Percentiles rank a stretch among this genome's conserved stretches.
These are phyloP conservation scores for Burhinus bistriatus DNA, from an alignment of 2,113 vertebrate genomes.

Conservation along the genomic window DNA sequence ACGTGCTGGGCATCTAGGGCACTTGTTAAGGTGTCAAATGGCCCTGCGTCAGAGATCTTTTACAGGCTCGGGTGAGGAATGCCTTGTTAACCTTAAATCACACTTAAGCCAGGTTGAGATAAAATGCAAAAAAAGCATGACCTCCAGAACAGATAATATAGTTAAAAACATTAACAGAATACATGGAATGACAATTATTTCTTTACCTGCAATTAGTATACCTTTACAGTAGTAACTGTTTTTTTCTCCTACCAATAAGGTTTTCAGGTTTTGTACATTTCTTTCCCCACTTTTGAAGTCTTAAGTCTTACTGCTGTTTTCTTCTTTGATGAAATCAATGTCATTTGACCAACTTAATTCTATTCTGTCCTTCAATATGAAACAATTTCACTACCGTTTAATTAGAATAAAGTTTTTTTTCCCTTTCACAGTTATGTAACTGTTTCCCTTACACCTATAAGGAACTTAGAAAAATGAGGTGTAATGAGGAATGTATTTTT, in stretches of 20 bases:
- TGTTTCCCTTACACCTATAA: background rate
- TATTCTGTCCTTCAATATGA: background rate
- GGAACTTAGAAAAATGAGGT: background rate
- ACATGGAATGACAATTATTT: background rate
- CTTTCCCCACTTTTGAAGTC: background rate
- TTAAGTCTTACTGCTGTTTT: background rate
- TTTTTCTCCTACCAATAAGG: background rate
- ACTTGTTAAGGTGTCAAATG: background rate
- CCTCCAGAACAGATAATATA: background rate
- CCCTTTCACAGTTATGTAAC: background rate
- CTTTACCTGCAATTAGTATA: background rate
- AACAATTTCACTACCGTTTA: background rate
- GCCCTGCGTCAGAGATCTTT: background rate
- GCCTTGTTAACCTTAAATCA: background rate
- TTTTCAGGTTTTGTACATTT: background rate
- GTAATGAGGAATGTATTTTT: background rate
- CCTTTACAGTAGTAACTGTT: background rate
- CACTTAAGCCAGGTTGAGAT: background rate
- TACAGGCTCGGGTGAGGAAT: background rate
- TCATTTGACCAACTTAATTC: background rate
- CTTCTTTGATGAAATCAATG: background rate
- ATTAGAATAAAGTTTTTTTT: background rate
- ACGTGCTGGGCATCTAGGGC: background rate
- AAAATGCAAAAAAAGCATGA: background rate
- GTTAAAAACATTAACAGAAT: background rate